Evolutionary conservation across 2,888 invertebrate genomes (phyloP), one percentile per base, ranked within the genome.

Genomic region (Yponomeuta sedellus): DNA sequence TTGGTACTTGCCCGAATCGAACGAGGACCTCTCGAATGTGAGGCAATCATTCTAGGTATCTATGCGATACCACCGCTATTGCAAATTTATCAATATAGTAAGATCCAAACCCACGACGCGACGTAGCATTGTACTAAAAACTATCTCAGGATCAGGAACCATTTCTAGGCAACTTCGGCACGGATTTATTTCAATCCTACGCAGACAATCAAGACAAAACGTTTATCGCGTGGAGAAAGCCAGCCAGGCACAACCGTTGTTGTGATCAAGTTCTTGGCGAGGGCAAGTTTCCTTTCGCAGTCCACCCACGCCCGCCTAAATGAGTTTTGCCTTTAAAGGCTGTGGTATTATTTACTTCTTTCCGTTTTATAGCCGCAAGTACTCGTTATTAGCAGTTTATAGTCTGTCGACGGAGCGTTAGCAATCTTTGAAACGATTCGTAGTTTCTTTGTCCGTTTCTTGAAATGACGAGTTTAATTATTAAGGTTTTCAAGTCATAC

Each of bases 231-330:
- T 52, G 12, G 44, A 52, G 44, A 52, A 52, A 52, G 44, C 44
- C 44, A 16, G 44, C 44, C 16, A 34, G 34, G 34, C 34, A 34
- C 34, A 34, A 34, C 34, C 44, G 44, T 52, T 52, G 44, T 52
- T 16, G 12, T 52, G 44, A 52, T 52, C 44, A 52, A 52, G 44
- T 52, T 52, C 44, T 52, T 52, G 44, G 44, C 44, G 44, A 52
- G 16, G 44, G 44, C 44, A 52, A 52, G 44, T 52, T 52, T 52
- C 44, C 44, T 52, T 52, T 52, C 44, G 44, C 44, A 52, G 44
- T 52, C 16, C 44, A 16, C 44, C 44, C 44, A 52, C 44, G 16
- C 44, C 12, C 16, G 44, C 16, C 44, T 16, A 52, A 52, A 52
- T 52, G 44, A 52, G 44, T 16, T 52, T 12, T 5, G 44, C 44